phyloP scores from a whole-genome alignment of 2,888 invertebrate genomes.

The Eulithis prunata region DNA sequence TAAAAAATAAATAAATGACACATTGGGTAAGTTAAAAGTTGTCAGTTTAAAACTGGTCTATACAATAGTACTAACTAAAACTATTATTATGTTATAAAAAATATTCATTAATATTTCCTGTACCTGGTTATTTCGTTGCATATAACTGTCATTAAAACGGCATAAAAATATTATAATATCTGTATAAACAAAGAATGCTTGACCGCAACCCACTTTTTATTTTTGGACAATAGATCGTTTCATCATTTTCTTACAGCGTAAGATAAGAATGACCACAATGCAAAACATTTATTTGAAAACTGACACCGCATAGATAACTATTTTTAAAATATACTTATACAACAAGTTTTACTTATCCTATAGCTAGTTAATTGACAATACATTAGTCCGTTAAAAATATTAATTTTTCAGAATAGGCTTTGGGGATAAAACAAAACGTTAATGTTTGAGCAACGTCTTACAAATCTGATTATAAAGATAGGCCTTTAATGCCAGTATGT shows the following conservation, averaged over 20 bases:
- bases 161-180: constrained; percentile 47
- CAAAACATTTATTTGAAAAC: constrained; percentile 18
- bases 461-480: constrained; percentile 12
- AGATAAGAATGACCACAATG: constrained; percentile 17
- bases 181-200: constrained; percentile 53
- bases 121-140: constrained; percentile 68
- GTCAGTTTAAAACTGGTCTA: constrained; percentile 55
- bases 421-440: constrained; percentile 21
- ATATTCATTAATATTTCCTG: constrained; percentile 59
- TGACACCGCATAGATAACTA: constrained; percentile 33
- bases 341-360: constrained; percentile 54
- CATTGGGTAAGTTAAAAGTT: constrained; percentile 47
- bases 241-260: constrained; percentile 4
- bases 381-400: constrained; percentile 40
- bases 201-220: constrained; percentile 45
- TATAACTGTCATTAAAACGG: constrained; percentile 52
- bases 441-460: constrained; percentile 33
- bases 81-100: constrained; percentile 55
- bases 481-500: constrained; percentile 5
- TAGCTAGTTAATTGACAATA: constrained; percentile 64
- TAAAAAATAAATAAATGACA: constrained; percentile 40
- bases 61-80: constrained; percentile 62
- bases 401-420: constrained; percentile 24
- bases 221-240: constrained; percentile 18
- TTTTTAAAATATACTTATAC: constrained; percentile 40